Conservation (phyloP, 1,140 invertebrate genomes). For the Pseudomyrmex sp. region DNA sequence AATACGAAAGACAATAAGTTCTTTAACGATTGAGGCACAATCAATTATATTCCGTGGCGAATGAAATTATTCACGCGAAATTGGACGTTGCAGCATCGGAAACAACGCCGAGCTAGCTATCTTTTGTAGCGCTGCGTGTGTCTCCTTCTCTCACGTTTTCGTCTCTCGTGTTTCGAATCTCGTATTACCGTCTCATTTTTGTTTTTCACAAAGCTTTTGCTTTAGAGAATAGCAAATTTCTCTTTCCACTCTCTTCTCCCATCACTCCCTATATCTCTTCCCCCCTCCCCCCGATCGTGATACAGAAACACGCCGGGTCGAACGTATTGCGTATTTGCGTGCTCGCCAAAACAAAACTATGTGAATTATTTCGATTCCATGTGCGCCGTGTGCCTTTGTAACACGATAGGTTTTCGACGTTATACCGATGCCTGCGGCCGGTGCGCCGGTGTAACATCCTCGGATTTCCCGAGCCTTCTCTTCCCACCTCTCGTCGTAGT, state of each 20-base stretch:
- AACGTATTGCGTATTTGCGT: slow-evolving; percentile 64
- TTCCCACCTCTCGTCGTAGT: background rate
- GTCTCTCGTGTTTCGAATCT: slow-evolving; percentile 17
- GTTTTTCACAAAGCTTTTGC: slow-evolving; percentile 24
- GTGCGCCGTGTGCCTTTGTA: slow-evolving; percentile 57
- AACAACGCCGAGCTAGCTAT: too few relatives aligned
- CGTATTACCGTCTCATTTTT: slow-evolving; percentile 28
- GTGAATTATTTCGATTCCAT: slow-evolving; percentile 71
- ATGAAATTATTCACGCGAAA: too few relatives aligned
- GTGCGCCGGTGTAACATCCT: slow-evolving; percentile 53
- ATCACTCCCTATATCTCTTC: background rate
- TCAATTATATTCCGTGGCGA: too few relatives aligned
- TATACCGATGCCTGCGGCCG: slow-evolving; percentile 47
- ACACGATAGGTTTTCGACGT: slow-evolving; percentile 60
- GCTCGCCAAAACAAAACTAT: slow-evolving; percentile 59
- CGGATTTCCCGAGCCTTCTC: slow-evolving; percentile 41
- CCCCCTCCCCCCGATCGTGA: background rate
- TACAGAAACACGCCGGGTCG: slow-evolving; percentile 23
- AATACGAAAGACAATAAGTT: too few relatives aligned
- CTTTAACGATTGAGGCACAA: too few relatives aligned
- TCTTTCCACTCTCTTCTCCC: slow-evolving; percentile 1
- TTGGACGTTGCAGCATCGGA: too few relatives aligned
- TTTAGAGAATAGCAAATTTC: slow-evolving; percentile 20
- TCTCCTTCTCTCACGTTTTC: background rate
- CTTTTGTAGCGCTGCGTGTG: too few relatives aligned